Evolutionary conservation across 2,888 invertebrate genomes (phyloP).

Genomic region (Melinopterus prodromus): DNA sequence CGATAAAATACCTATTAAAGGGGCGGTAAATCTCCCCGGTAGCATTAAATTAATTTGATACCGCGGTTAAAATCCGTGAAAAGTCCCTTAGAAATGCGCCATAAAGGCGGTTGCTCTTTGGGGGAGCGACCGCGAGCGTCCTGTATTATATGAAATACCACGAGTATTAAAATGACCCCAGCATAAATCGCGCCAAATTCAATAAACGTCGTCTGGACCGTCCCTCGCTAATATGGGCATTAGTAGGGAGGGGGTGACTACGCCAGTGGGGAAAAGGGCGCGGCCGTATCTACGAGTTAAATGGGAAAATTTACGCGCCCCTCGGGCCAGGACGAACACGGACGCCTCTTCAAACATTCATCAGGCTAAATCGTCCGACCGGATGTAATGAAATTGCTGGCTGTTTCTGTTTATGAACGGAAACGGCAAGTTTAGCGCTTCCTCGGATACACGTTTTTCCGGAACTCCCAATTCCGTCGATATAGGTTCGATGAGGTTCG

Average conservation of each 20-base stretch:
- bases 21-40: no score
- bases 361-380: neutral
- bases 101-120: neutral
- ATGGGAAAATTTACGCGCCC: conserved; percentile 4
- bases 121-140: neutral
- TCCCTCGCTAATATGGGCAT: neutral
- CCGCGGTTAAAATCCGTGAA: neutral
- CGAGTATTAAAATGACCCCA: neutral
- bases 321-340: neutral
- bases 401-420: neutral
- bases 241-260: neutral
- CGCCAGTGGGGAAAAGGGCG: neutral
- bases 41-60: neutral
- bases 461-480: neutral
- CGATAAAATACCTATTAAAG: no score
- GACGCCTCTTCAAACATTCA: neutral
- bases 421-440: neutral
- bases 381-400: conserved; percentile 4
- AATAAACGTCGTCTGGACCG: neutral
- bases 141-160: neutral
- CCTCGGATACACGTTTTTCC: neutral
- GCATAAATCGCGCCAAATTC: conserved; percentile 4
- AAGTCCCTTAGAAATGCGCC: neutral
- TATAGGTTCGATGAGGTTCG: neutral
- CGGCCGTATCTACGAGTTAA: neutral